Evolutionary conservation across 2,113 vertebrate genomes (phyloP), one percentile per base, ranked within the genome.

Genomic region (Crotalus viridis): DNA sequence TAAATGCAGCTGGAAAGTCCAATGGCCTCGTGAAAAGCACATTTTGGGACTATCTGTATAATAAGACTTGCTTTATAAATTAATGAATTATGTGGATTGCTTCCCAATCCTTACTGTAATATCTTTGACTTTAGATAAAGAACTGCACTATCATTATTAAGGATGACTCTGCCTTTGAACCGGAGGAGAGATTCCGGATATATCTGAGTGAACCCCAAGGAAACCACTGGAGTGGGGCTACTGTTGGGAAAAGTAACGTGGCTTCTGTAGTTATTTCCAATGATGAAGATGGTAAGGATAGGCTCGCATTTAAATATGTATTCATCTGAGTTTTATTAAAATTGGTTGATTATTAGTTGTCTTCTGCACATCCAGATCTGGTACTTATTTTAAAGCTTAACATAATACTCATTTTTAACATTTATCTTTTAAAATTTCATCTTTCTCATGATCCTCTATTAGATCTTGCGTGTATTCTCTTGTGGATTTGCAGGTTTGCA

Each of bases 181-280:
- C 98, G 0, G 99, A 99, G n/a, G 99, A 99, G 92, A 98, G 98
- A 95, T 99, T 99, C 97, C 98, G 98, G 96, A 96, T 99, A 91
- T 97, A 98, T 88, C 98, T 99, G 0, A 97, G 99, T 19, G 98
- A 97, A 69, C 99, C 99, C 0, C 98, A 98, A 69, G 98, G 99
- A 15, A 99, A 98, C 96, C 99, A 99, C 57, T 99, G 99, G 99
- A 99, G 98, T 8, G 99, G 99, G 64, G 99, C 99, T 64, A 98
- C 98, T 97, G 95, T 99, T 61, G 99, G 99, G 1, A 98, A 96
- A 15, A 97, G 93, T 3, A 98, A 98, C 1, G 5, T 98, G 89
- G 98, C 98, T 85, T 99, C 98, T 22, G 5, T 99, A 95, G 98
- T 98, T 86, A 97, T 99, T 96, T 98, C 98, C 93, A 99, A 99